Percentiles rank a stretch among this genome's conserved stretches.
phyloP scores from a whole-genome alignment of 1,140 invertebrate species.

The Sycophila sp. region DNA sequence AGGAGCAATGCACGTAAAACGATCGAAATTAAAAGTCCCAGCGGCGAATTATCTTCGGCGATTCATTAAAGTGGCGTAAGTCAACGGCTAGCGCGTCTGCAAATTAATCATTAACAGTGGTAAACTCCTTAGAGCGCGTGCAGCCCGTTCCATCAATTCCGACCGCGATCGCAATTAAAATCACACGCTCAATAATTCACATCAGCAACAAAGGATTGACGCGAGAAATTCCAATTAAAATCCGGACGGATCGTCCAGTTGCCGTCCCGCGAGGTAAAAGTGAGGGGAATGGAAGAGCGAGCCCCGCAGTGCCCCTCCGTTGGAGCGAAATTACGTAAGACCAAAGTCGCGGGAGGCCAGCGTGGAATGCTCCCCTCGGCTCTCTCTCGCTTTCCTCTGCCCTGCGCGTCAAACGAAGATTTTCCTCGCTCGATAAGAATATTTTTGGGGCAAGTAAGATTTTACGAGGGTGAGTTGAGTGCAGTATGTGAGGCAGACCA shows the following conservation, averaged over 20 bases:
- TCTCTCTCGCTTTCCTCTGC: no score
- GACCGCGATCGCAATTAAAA: slow-evolving; percentile 13
- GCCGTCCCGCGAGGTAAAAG: no score
- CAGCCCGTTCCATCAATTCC: slow-evolving; percentile 1
- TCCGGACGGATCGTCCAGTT: not conserved
- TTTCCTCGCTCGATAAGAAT: not conserved
- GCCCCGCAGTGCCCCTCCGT: no score
- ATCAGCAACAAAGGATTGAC: slow-evolving; percentile 1
- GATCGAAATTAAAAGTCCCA: no score
- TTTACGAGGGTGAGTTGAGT: no score
- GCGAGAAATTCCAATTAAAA: slow-evolving; percentile 27
- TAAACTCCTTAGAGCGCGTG: not conserved
- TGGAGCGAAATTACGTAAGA: not conserved
- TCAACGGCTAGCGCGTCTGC: not conserved
- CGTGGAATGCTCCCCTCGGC: not conserved
- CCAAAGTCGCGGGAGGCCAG: no score
- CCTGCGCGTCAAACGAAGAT: not conserved
- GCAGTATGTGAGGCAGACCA: no score
- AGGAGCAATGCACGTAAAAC: no score
- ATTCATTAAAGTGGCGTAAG: not conserved
- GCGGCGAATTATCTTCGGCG: not conserved
- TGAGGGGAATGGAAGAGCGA: no score
- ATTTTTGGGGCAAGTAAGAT: no score
- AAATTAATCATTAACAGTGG: no score
- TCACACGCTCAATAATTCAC: slow-evolving; percentile 1